phyloP scores from a whole-genome alignment of 2,113 vertebrate genomes.

The Anolis carolinensis region DNA sequence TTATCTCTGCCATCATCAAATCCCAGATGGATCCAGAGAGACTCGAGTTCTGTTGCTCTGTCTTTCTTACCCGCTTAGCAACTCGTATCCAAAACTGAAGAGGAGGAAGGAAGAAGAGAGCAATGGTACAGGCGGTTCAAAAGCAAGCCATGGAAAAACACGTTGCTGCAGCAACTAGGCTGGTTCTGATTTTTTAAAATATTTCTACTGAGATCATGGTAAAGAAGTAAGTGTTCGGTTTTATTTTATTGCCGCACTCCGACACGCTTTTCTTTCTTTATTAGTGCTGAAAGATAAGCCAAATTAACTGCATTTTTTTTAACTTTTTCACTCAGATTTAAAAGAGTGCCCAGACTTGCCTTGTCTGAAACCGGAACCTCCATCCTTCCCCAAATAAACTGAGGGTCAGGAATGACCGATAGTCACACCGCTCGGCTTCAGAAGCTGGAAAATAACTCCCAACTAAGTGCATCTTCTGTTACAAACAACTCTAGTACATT shows the following conservation, averaged over 20 bases:
- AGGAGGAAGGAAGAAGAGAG: background rate
- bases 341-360: background rate
- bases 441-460: too few relatives aligned
- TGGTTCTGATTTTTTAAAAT: background rate
- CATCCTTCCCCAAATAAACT: too few relatives aligned
- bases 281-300: background rate
- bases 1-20: slow-evolving; percentile 16
- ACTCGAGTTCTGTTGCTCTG: slow-evolving; percentile 6
- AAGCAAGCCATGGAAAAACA: background rate
- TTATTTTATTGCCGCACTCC: background rate
- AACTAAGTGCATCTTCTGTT: too few relatives aligned
- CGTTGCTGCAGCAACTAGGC: background rate
- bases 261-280: background rate
- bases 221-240: too few relatives aligned
- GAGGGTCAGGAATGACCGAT: too few relatives aligned
- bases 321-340: background rate
- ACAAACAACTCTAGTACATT: too few relatives aligned
- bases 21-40: background rate
- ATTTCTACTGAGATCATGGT: too few relatives aligned
- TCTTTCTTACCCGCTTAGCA: slow-evolving; percentile 23
- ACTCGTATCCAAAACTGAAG: slow-evolving; percentile 6
- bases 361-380: too few relatives aligned
- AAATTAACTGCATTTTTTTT: too few relatives aligned
- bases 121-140: background rate
- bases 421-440: too few relatives aligned